Conservation (phyloP, 2,797 vertebrate genomes). For the Callimico goeldii region DNA sequence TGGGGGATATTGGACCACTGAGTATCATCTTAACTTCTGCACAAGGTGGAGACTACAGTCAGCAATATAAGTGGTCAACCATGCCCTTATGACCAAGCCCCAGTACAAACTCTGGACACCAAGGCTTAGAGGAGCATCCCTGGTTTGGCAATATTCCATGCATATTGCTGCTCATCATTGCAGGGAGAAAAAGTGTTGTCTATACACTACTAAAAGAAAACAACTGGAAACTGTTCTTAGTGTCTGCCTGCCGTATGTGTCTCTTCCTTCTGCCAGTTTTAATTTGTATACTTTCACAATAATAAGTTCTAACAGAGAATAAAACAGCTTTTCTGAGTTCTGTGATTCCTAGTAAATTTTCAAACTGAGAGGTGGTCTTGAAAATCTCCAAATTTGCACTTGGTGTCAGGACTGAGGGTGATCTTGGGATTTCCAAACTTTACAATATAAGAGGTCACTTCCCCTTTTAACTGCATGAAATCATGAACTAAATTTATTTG, state of each 20-base stretch:
- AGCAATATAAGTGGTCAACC: background rate
- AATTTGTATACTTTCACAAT: background rate
- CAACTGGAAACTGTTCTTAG: background rate
- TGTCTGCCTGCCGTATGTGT: background rate
- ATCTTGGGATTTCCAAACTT: background rate
- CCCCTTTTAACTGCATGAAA: background rate
- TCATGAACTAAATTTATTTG: background rate
- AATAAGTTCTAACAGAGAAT: background rate
- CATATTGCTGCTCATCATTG: fast-evolving
- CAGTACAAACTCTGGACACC: background rate
- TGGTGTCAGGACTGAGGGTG: background rate
- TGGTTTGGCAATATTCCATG: background rate
- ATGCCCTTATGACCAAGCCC: background rate
- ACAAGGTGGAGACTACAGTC: background rate
- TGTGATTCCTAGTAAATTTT: background rate
- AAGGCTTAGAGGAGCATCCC: background rate
- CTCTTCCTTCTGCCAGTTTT: background rate
- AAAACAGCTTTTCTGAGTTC: background rate
- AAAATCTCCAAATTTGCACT: background rate
- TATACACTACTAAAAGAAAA: background rate
- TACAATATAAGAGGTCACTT: background rate
- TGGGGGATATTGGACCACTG: background rate
- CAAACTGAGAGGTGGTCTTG: background rate
- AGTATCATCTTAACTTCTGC: background rate
- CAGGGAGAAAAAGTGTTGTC: background rate